Base-by-base conservation (phyloP, 2,113 vertebrate genomes). In the Microtus montanus region DNA sequence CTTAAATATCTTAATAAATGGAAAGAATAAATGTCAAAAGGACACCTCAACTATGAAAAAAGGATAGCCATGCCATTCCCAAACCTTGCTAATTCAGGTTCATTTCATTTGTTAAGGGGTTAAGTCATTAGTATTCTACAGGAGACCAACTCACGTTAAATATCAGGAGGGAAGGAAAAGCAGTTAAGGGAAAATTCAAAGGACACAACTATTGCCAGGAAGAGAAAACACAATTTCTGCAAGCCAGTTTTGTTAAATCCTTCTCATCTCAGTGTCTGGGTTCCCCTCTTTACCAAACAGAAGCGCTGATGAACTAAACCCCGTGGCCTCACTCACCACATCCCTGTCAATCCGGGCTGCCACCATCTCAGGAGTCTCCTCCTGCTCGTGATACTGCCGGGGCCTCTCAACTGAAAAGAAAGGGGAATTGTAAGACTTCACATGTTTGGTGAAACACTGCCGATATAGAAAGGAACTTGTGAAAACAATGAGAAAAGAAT, bases 271-370 rank as follows among this genome's bases (percentile, higher is more conserved):
- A 58, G 33, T n/a, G 41, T 54, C 54, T 68, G 38, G 61, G 38
- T 63, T 80, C 85, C 52, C 33, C 44, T 58, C 7, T 71, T 47
- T 30, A 44, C 87, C 58, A 58, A 41, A 74, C 26, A 33, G 30
- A 63, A 70, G 75, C 30, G 0, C 17, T 7, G 47, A 0, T 11
- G 47, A 49, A 5, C 15, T 19, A 47, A 52, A 33, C 15, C 35
- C 1, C 9, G 47, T 6, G 14, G 0, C 2, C 4, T 52, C 38
- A 97, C 98, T 98, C 95, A 99, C 99, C 99, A 99, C 99, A 70
- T 99, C 99, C 96, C 99, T 98, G 98, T 99, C 99, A 49, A 99
- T 99, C 35, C 98, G 96, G 47, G 98, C 98, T 1, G 98, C 98
- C 0, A 98, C 98, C 98, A 99, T 98, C 97, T 99, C 99, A 15